These are phyloP conservation scores for Achroia grisella DNA, from an alignment of 1,140 invertebrate genomes.

Conservation along the genomic window DNA sequence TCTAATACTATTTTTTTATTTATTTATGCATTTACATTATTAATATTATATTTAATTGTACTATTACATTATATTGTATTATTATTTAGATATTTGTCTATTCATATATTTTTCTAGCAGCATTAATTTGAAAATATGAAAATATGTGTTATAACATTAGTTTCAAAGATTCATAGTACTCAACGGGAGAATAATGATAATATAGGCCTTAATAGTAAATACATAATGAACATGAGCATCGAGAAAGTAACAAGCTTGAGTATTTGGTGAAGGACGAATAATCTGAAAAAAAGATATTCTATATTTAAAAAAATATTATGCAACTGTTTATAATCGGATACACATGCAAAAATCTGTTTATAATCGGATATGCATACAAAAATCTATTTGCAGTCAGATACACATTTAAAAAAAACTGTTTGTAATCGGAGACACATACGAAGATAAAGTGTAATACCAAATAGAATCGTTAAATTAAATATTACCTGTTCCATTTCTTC, in stretches of 20 bases:
- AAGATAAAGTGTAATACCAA: not conserved
- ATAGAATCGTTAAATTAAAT: not conserved
- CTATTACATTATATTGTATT: no score
- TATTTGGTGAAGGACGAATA: constrained; percentile 34
- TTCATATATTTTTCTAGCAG: no score
- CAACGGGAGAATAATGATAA: not conserved
- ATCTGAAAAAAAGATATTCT: constrained; percentile 34
- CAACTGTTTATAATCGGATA: no score
- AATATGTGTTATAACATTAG: no score
- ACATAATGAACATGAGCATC: not conserved
- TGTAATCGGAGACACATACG: no score
- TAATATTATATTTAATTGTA: no score
- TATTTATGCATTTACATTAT: no score
- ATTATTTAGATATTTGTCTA: no score
- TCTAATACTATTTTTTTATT: no score
- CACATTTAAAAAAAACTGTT: not conserved
- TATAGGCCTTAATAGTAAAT: not conserved
- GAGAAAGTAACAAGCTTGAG: constrained; percentile 15
- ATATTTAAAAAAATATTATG: no score
- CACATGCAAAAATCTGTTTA: not conserved
- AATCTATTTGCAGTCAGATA: not conserved
- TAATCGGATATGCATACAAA: not conserved
- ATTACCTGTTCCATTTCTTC: constrained; percentile 74
- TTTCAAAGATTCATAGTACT: no score
- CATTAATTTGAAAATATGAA: no score